Base-by-base conservation (phyloP, 2,797 vertebrate genomes). In the Sebastes hubbsi region DNA sequence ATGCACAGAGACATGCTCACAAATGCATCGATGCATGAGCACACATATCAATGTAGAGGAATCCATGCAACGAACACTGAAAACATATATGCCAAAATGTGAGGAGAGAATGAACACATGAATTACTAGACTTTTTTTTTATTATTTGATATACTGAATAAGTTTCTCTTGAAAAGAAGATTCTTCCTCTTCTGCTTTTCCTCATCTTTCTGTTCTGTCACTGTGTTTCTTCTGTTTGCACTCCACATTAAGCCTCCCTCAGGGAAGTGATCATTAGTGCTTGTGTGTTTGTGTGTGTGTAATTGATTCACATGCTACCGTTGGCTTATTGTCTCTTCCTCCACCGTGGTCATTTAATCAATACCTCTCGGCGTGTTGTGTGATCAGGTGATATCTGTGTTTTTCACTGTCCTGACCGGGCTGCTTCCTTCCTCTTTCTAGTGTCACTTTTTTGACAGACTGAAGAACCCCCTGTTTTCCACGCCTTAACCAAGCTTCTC, bases 291-390 rank as follows among this genome's bases (percentile, higher is more conserved):
- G 30, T 55, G 30, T 70, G 25, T 42, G 66, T 49, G 64, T 22
- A 54, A 75, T 85, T 81, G 65, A 81, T 78, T 75, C 36, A 54
- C 58, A 74, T 58, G 61, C 61, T 78, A 20, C 29, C 18, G 54
- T 38, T 72, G 68, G 56, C 22, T 64, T 64, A 56, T 76, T 72
- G 46, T 82, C 82, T 67, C 14, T 55, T 65, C 78, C 72, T 78
- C 79, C 66, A 38, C 36, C 4, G 10, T 59, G 66, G 56, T 63
- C 67, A 78, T 82, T 87, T 85, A 87, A 92, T 91, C 89, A 82
- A 87, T 93, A 85, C 58, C 65, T 72, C 76, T 91, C 83, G 80
- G 42, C 2, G 0, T 60, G 42, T 16, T 25, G 25, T 61, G 72
- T 70, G 59, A 63, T 82, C 77, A 66, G 81, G 76, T 74, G 76